phyloP scores from a whole-genome alignment of 2,113 vertebrate genomes.

The Lota lota region DNA sequence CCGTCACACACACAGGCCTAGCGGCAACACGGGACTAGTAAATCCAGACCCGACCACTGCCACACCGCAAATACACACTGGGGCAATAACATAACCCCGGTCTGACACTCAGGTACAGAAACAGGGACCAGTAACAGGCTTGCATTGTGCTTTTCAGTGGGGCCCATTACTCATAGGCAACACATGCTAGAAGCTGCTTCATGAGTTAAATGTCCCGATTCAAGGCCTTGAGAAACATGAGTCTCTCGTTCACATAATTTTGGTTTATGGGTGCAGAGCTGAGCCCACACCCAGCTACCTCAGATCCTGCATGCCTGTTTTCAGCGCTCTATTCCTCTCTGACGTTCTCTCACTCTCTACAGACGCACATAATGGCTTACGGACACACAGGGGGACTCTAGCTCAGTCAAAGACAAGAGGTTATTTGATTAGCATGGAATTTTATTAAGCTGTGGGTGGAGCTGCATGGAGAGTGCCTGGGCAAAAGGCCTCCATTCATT shows the following conservation, averaged over 20 bases:
- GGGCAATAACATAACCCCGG: constrained; percentile 21
- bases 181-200: constrained; percentile 52
- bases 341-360: constrained; percentile 19
- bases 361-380: constrained; percentile 56
- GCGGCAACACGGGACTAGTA: background rate
- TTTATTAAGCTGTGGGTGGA: constrained; percentile 79
- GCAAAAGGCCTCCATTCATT: constrained; percentile 78
- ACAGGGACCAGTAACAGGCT: constrained; percentile 39
- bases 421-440: constrained; percentile 81
- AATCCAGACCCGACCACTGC: background rate
- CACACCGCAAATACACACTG: constrained; percentile 2
- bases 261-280: constrained; percentile 67
- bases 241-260: constrained; percentile 65
- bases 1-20: constrained; percentile 28
- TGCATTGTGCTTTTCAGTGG: constrained; percentile 56
- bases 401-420: constrained; percentile 76
- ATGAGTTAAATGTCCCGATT: constrained; percentile 64
- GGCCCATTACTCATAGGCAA: constrained; percentile 57
- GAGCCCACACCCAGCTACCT: constrained; percentile 70
- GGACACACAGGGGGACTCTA: constrained; percentile 60
- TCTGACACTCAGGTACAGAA: constrained; percentile 46
- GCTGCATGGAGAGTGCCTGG: constrained; percentile 51
- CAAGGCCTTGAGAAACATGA: constrained; percentile 66
- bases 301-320: constrained; percentile 59
- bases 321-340: constrained; percentile 26